A percentile compares a stretch with the other conserved stretches of the same genome.
Conservation (phyloP, 2,888 invertebrate genomes). For the Microdon myrmicae region DNA sequence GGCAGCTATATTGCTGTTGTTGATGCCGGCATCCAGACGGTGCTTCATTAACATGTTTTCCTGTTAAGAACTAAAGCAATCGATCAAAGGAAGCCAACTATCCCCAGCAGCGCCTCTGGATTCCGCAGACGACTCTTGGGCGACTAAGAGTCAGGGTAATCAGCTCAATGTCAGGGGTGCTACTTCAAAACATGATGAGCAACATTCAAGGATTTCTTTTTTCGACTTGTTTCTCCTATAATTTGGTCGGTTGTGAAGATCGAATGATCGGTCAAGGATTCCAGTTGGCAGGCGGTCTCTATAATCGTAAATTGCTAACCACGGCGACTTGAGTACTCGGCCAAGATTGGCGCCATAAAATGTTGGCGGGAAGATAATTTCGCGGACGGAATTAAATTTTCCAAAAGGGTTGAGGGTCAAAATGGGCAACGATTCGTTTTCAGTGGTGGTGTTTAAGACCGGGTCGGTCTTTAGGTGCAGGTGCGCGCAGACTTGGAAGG, state of each 20-base stretch:
- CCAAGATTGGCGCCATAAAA: constrained; percentile 30
- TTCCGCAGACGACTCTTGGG: constrained; percentile 8
- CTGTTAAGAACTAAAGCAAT: constrained; percentile 28
- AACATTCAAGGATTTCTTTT: constrained; percentile 18
- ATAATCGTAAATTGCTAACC: constrained; percentile 10
- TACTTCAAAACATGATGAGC: too few species aligned
- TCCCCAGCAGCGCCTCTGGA: constrained; percentile 32
- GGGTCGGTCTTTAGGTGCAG: constrained; percentile 25
- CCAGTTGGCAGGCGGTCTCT: neutral
- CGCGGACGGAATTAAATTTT: constrained; percentile 5
- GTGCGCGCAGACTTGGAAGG: constrained; percentile 17
- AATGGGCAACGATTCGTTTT: constrained; percentile 10
- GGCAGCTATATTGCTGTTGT: neutral
- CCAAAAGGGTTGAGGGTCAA: constrained; percentile 32
- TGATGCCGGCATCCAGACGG: constrained; percentile 8
- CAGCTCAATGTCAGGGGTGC: neutral
- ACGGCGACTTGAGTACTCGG: constrained; percentile 6
- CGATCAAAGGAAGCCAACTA: constrained; percentile 36
- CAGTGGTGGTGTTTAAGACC: too few species aligned
- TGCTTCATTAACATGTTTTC: constrained; percentile 49
- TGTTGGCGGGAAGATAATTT: neutral
- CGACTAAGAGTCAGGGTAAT: neutral
- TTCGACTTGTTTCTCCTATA: constrained; percentile 9
- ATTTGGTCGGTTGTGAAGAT: constrained; percentile 19
- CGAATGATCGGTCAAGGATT: neutral